Base-by-base conservation (phyloP, 2,888 invertebrate genomes). In the Scaeva pyrastri region DNA sequence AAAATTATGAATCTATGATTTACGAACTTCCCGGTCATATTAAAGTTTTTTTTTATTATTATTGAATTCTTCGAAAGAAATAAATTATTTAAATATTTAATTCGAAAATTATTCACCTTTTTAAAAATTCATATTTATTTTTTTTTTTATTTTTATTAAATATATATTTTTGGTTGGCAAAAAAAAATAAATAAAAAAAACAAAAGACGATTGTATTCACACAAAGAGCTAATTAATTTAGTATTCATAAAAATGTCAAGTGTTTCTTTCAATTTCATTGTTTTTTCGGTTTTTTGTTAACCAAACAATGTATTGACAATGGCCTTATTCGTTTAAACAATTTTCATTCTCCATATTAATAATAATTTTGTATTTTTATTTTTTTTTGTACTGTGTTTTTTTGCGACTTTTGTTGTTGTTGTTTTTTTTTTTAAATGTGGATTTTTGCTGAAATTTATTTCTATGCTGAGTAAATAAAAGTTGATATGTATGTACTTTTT, bases 171-270 rank as follows among this genome's bases (percentile, higher is more conserved):
- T 58, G 19, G 39, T 19, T 36, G 19, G 8, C 31, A 31, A 4
- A 12, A 14, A 58, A 19, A 19, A 55, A 55, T 26, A 39, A 50
- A 14, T 21, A 23, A 43, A 43, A n/a, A 43, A 64, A 16, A 23
- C 62, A 45, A 64, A 43, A 64, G 62, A 43, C 45, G 41, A 73
- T 79, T 73, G 60, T 60, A 80, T 64, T n/a, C 64, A 43, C 66
- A 70, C 60, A 68, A 60, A 50, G 41, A 66, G 58, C 41, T 74
- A 80, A 80, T 80, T 74, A 80, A 80, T 80, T 80, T 60, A 74
- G 56, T 68, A 80, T 80, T 80, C 80, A 80, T 74, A 68, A 80
- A 80, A 80, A 74, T 45, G 80, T 58, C 80, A 74, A 74, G 74
- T 74, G 80, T 68, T 68, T 19, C 58, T 60, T 60, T 60, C 23